Evolutionary conservation across 2,888 invertebrate species (phyloP).

Genomic region (Mechanitis mazaeus): DNA sequence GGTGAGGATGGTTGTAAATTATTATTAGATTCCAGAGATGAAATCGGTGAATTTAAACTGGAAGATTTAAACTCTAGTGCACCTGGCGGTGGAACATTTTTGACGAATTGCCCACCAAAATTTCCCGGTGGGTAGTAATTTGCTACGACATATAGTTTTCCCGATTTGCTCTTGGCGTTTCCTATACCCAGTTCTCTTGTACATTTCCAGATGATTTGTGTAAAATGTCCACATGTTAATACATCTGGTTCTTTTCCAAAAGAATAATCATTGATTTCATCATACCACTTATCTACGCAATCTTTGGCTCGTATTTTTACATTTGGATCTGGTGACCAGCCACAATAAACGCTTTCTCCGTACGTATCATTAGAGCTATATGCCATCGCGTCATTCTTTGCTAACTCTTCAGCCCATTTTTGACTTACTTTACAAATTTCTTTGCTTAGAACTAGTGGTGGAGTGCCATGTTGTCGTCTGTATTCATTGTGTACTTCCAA

Average conservation of each 20-base stretch:
- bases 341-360: slow-evolving; percentile 83
- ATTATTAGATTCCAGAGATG: slow-evolving; percentile 49
- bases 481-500: slow-evolving; percentile 64
- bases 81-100: slow-evolving; percentile 80
- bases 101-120: slow-evolving; percentile 81
- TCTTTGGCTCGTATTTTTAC: slow-evolving; percentile 81
- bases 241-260: slow-evolving; percentile 81
- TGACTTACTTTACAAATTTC: slow-evolving; percentile 80
- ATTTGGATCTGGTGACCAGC: slow-evolving; percentile 81
- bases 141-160: slow-evolving; percentile 89
- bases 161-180: slow-evolving; percentile 83
- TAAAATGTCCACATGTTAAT: slow-evolving; percentile 81
- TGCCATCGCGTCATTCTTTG: slow-evolving; percentile 78
- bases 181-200: slow-evolving; percentile 86
- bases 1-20: slow-evolving; percentile 49
- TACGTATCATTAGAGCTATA: slow-evolving; percentile 80
- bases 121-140: slow-evolving; percentile 92
- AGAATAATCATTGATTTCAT: slow-evolving; percentile 82
- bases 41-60: slow-evolving; percentile 29
- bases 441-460: slow-evolving; percentile 74
- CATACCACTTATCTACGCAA: slow-evolving; percentile 86
- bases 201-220: slow-evolving; percentile 90
- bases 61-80: slow-evolving; percentile 55
- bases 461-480: slow-evolving; percentile 62
- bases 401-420: slow-evolving; percentile 83